phyloP scores from a whole-genome alignment of 2,113 vertebrate genomes.

The Laticauda laticaudata region DNA sequence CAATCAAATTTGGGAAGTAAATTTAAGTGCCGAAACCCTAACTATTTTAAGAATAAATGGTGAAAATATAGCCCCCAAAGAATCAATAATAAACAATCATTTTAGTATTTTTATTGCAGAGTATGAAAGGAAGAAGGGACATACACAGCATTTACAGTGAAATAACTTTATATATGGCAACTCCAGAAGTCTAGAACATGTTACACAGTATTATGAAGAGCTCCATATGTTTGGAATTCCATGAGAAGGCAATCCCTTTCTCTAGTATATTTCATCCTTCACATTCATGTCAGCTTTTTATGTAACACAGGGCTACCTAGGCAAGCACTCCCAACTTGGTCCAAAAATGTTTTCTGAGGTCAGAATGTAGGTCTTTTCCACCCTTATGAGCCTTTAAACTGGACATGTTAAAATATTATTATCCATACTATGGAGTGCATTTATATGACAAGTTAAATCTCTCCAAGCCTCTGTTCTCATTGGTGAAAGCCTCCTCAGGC shows the following conservation, averaged over 20 bases:
- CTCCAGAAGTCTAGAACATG: constrained; percentile 27
- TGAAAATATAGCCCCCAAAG: background rate
- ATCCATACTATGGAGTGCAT: background rate
- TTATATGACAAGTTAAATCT: background rate
- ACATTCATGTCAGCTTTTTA: background rate
- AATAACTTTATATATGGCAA: background rate
- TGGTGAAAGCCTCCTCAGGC: no score
- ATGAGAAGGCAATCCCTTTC: background rate
- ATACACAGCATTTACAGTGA: constrained; percentile 1
- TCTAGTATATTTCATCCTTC: background rate
- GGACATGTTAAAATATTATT: background rate
- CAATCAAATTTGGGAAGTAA: background rate
- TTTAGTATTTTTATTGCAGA: constrained; percentile 46
- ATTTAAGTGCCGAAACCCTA: background rate
- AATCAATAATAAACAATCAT: background rate
- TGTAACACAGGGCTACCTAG: background rate
- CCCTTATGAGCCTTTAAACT: background rate
- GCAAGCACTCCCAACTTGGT: background rate
- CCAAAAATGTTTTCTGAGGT: background rate
- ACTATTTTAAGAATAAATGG: background rate
- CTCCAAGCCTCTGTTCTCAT: no score
- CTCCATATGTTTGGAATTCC: background rate
- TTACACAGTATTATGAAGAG: constrained; percentile 18
- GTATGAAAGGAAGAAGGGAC: rapidly evolving
- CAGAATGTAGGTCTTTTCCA: background rate